Base-by-base conservation (phyloP, 2,797 vertebrate genomes). In the Sebastes taczanowskii region DNA sequence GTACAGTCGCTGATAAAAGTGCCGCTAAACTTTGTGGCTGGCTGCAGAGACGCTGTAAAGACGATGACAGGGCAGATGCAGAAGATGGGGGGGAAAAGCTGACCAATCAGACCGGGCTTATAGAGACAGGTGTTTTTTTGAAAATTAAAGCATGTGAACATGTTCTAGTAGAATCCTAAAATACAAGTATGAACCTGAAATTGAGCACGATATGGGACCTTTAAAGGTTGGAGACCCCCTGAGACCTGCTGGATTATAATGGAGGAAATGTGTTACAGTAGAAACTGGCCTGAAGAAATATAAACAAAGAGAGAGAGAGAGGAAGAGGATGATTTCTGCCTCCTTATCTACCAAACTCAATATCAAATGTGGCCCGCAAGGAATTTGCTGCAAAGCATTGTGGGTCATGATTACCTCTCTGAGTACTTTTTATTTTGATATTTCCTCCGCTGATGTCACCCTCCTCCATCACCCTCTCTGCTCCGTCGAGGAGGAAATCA, bases 311-410 rank as follows among this genome's bases (percentile, higher is more conserved):
- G 59, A 27, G 23, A 20, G 6, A 49, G 42, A 46, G 25, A 16
- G 14, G 35, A 38, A 4, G 60, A n/a, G 20, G 27, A 68, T 8
- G 59, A 74, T 46, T 72, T 53, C 71, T 77, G 14, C n/a, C 58
- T 63, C 46, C 30, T 77, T 29, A 81, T 78, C 74, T 25, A 32
- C 35, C 35, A 85, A 82, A 78, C 68, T 77, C 77, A 82, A 65
- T 53, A 81, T 83, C 53, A 60, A 78, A 75, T 29, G 61, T n/a
- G 59, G 67, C 56, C 25, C 7, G 0, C 0, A 7, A 74, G 59
- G 66, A 75, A 71, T 80, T n/a, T 14, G 20, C 62, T 59, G 70
- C 52, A 63, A 74, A 80, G 81, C 61, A 73, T 80, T 78, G 52
- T 86, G 77, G 74, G 46, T 73, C 25, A 1, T 27, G 71, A 70